Evolutionary conservation across 2,888 invertebrate genomes (phyloP).

Genomic region (Drosophila crucigera): DNA sequence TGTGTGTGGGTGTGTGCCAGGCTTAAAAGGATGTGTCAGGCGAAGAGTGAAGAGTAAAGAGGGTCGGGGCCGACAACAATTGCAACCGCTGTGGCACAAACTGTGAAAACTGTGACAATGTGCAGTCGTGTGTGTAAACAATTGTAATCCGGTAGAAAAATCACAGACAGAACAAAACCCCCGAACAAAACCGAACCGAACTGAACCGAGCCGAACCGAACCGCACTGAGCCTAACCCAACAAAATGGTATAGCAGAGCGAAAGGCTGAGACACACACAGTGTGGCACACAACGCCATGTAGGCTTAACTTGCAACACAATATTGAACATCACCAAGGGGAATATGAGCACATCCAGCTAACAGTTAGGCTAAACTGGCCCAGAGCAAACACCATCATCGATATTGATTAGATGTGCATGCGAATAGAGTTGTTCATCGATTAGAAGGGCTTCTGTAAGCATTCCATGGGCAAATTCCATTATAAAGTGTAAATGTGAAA

Average conservation of each 20-base stretch:
- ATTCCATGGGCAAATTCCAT: not conserved
- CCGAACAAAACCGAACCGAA: slow-evolving; percentile 18
- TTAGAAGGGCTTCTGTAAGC: not conserved
- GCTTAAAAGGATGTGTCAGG: slow-evolving; percentile 62
- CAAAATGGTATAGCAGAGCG: slow-evolving; percentile 11
- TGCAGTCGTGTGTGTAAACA: slow-evolving; percentile 79
- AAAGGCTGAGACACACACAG: slow-evolving; percentile 13
- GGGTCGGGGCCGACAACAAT: slow-evolving; percentile 42
- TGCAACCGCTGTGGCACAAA: slow-evolving; percentile 56
- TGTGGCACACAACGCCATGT: not conserved
- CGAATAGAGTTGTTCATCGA: not conserved
- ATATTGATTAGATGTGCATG: not conserved
- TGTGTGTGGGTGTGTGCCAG: slow-evolving; percentile 18
- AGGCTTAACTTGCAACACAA: slow-evolving; percentile 37
- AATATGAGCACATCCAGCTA: not conserved
- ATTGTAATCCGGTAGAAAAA: slow-evolving; percentile 79
- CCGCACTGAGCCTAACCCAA: slow-evolving; percentile 16
- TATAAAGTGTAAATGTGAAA: not conserved
- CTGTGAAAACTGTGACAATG: slow-evolving; percentile 74
- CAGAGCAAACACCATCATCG: not conserved
- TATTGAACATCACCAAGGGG: slow-evolving; percentile 19
- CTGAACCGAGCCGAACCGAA: not conserved
- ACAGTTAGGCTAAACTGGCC: not conserved
- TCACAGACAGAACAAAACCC: slow-evolving; percentile 63
- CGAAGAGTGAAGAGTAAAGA: slow-evolving; percentile 10